Base-by-base conservation (phyloP, 2,888 invertebrate genomes). In the Chrysina gloriosa region DNA sequence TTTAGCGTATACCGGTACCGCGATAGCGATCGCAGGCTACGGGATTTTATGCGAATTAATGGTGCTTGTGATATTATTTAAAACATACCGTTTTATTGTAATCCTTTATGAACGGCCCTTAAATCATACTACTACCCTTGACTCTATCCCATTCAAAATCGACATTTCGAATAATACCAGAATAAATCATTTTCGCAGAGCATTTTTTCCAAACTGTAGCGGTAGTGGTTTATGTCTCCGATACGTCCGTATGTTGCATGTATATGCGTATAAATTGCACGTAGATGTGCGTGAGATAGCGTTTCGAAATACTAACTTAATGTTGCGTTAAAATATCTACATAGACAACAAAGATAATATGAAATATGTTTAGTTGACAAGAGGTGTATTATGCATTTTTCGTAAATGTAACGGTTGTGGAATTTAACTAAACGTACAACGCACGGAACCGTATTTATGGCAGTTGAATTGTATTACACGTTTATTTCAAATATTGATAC, bases 41-140 rank as follows among this genome's bases (percentile, higher is more conserved):
- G 61, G 63, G 75, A 81, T 81, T 81, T 80, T 77, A 79, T 77
- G 77, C 76, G 80, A 81, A 80, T 82, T 82, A 82, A 82, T 82
- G 82, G 81, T 79, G 80, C 82, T 78, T 82, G 78, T 82, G 81
- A 82, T 82, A 74, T 75, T 74, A 72, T 75, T 75, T 75, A 74
- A 75, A 74, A 74, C 75, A 72, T 71, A 64, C 67, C 63, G 65
- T 63, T 66, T 70, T 69, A 48, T 48, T 65, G 50, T 67, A 63
- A 67, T 67, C 69, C 69, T 64, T 63, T 63, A 69, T 67, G 63
- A 50, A 67, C 58, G 73, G 73, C 75, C 72, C 71, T 74, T 74
- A 75, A 76, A 76, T 75, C 74, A 75, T 71, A 73, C 52, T 69
- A 68, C 68, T 54, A 70, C 68, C 70, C 68, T 68, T 68, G 68